phyloP scores from a whole-genome alignment of 1,140 invertebrate species.

The Metopolophium dirhodum region DNA sequence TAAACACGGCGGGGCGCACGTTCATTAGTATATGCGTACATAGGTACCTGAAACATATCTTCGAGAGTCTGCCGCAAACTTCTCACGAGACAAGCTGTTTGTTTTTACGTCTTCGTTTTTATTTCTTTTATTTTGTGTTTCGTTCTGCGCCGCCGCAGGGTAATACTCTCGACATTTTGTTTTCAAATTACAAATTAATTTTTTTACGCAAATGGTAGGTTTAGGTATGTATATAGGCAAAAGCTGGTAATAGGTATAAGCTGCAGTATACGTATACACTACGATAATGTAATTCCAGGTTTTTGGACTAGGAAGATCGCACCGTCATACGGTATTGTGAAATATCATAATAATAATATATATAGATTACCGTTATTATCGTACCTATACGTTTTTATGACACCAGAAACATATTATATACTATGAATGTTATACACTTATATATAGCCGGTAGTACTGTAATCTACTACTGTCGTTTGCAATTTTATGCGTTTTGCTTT shows the following conservation, averaged over 20 bases:
- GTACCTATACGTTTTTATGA: not conserved
- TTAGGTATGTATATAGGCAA: not conserved
- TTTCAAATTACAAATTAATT: not conserved
- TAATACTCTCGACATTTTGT: not conserved
- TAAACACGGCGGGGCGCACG: slow-evolving; percentile 49
- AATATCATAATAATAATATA: not conserved
- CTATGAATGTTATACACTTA: not conserved
- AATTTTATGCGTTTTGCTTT: not conserved
- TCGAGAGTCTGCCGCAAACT: slow-evolving; percentile 30
- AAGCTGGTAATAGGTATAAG: not conserved
- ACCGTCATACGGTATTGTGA: not conserved
- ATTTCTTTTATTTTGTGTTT: slow-evolving; percentile 23
- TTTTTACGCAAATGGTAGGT: not conserved
- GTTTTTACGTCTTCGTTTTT: slow-evolving; percentile 43
- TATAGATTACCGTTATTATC: not conserved
- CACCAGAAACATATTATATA: not conserved
- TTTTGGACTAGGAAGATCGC: not conserved
- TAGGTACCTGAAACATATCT: not conserved
- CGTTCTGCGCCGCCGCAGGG: not conserved
- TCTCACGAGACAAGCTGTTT: slow-evolving; percentile 50
- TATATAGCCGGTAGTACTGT: too few species aligned
- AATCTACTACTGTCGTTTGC: not conserved
- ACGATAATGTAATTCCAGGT: not conserved
- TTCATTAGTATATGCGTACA: slow-evolving; percentile 23
- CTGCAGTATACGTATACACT: not conserved